Evolutionary conservation across 2,113 vertebrate genomes (phyloP), one percentile per base, ranked within the genome.

Genomic region (Coregonus clupeaformis): DNA sequence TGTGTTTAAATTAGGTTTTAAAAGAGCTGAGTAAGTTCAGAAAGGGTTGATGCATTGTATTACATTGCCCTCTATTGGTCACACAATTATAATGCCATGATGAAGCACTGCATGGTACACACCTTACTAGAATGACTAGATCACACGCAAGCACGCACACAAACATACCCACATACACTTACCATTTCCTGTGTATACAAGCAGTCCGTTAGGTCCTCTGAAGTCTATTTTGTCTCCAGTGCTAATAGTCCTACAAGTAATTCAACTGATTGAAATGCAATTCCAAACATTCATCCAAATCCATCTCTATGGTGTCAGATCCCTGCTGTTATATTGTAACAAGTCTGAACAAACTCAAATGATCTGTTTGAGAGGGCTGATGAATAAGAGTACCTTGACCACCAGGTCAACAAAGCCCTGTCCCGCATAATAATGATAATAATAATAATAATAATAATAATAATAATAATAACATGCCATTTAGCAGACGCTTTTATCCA

Each of bases 381-480:
- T 11, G 36, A 42, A 42, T 11, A 42, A 25, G 9, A 27, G 87
- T 89, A 96, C 97, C 94, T 99, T 98, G 76, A 97, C 91, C 77
- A 98, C 87, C 5, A 98, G 91, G 87, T 98, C 96, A 5, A 97
- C 95, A 66, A 93, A 90, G 74, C 96, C 96, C 82, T 89, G 67
- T 96, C 92, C 27, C 97, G n/a, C n/a, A n/a, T n/a, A n/a, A n/a
- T n/a, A n/a, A n/a, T n/a, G n/a, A n/a, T n/a, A n/a, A n/a, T n/a
- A n/a, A n/a, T n/a, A n/a, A n/a, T n/a, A n/a, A n/a, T n/a, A n/a
- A n/a, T n/a, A n/a, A n/a, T n/a, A n/a, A n/a, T n/a, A n/a, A n/a
- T n/a, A n/a, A n/a, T n/a, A n/a, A n/a, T n/a, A n/a, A n/a, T n/a
- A n/a, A n/a, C n/a, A n/a, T n/a, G n/a, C n/a, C n/a, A n/a, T n/a